Conservation (phyloP, 2,888 invertebrate species). For the Nephrotoma flavescens region DNA sequence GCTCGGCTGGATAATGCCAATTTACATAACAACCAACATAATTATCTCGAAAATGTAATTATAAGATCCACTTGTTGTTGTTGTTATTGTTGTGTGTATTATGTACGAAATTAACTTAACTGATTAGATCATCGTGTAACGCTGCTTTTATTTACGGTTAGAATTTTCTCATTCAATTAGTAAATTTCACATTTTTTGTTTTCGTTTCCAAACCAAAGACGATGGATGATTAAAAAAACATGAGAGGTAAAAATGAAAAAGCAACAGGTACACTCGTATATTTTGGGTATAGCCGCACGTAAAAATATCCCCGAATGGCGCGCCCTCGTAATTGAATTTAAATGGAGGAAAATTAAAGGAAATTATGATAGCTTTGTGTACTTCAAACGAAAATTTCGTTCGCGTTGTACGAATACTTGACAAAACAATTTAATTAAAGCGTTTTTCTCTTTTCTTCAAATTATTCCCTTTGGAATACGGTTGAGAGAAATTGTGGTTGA, state of each 20-base stretch:
- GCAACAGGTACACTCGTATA: not conserved
- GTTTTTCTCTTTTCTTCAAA: not conserved
- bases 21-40: too few relatives aligned
- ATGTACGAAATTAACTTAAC: not conserved
- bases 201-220: not conserved
- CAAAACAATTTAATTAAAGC: not conserved
- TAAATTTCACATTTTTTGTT: not conserved
- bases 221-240: not conserved
- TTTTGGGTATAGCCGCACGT: not conserved
- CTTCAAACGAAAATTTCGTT: not conserved
- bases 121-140: not conserved
- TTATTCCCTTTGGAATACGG: too few relatives aligned
- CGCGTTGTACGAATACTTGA: too few relatives aligned
- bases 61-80: not conserved
- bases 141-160: not conserved
- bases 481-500: too few relatives aligned
- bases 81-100: not conserved
- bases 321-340: not conserved
- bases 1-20: too few relatives aligned
- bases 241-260: not conserved
- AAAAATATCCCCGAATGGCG: not conserved
- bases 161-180: not conserved
- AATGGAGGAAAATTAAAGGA: not conserved
- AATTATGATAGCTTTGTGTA: not conserved
- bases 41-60: not conserved